Conservation (phyloP, 1,140 invertebrate species). For the Aphelenchoides besseyi region DNA sequence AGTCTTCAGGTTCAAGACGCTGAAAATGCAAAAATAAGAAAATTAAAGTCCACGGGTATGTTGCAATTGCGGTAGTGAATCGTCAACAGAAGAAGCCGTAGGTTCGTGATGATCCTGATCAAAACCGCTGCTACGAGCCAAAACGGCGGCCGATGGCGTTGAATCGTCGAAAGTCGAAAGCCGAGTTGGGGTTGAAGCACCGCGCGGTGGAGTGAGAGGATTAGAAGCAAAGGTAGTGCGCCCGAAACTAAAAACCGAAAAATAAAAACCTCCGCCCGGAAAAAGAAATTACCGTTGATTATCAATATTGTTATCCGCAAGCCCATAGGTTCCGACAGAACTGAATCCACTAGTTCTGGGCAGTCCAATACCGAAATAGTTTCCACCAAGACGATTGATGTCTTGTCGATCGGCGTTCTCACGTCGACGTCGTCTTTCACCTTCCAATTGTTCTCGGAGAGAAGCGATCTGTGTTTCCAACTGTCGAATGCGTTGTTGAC, state of each 20-base stretch:
- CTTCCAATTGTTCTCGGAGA: constrained; percentile 58
- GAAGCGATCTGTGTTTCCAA: constrained; percentile 55
- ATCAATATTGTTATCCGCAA: constrained; percentile 51
- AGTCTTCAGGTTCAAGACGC: too few species aligned
- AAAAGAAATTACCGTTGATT: constrained; percentile 25
- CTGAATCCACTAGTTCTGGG: constrained; percentile 27
- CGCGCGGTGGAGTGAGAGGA: constrained; percentile 60
- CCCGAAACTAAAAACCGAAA: constrained; percentile 28
- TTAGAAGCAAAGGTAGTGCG: constrained; percentile 60
- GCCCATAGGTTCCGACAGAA: constrained; percentile 35
- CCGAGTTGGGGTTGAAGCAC: constrained; percentile 59
- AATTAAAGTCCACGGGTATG: constrained; percentile 26
- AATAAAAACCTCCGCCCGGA: constrained; percentile 4
- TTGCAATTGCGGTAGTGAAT: constrained; percentile 12
- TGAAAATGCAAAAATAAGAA: constrained; percentile 2
- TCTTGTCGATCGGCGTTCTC: constrained; percentile 55
- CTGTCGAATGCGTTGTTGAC: constrained; percentile 55
- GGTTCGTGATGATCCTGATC: constrained; percentile 27
- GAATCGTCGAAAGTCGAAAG: constrained; percentile 23
- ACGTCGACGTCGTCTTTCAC: constrained; percentile 52
- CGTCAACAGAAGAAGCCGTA: constrained; percentile 10
- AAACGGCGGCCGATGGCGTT: neutral
- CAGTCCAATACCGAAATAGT: constrained; percentile 46
- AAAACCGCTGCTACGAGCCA: constrained; percentile 26
- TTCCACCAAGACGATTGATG: constrained; percentile 47